Evolutionary conservation across 2,797 vertebrate species (phyloP), one percentile per base, ranked within the genome.

Genomic region (Spondyliosoma cantharus): DNA sequence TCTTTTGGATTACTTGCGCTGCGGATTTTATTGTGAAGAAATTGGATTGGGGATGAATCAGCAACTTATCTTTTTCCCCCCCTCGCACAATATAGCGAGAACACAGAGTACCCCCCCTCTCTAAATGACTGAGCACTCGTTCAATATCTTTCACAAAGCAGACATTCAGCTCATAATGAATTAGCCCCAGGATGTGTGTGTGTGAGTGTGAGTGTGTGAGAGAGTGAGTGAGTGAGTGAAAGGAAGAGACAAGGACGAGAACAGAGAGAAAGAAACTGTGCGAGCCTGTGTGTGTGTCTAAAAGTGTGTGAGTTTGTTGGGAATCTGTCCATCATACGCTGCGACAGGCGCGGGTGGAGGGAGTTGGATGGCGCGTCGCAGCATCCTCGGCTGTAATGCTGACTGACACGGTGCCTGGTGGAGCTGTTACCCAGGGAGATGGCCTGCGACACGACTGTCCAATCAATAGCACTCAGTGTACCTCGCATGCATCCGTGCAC

Each of bases 401-500:
- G 90, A 91, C 83, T 91, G 91, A 92, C 91, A 81, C 78, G 9
- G 72, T 73, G 86, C 76, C 89, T 91, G 86, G 87, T 87, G 83
- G 83, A 89, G 86, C 85, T 74, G 82, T 75, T 84, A 75, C 83
- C 83, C 82, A 76, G 54, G 77, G 89, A 90, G 87, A 91, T 64
- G 77, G 65, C 58, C 73, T 83, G 71, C n/a, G 68, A 87, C 84
- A 81, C 65, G 65, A 74, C 81, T 72, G 80, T 83, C 85, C 75
- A 80, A 90, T 90, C 86, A 87, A 74, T 73, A 79, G 63, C 66
- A 86, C 58, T 73, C 76, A 78, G 72, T 70, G 78, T 46, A 43
- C 76, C 68, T 57, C 65, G 65, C 68, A 67, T 29, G 70, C 57
- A 69, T 72, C 29, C 60, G 66, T 22, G 42, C 80, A 57, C 77